Evolutionary conservation across 2,113 vertebrate species (phyloP), one percentile per base, ranked within the genome.

Genomic region (Thermophis baileyi): DNA sequence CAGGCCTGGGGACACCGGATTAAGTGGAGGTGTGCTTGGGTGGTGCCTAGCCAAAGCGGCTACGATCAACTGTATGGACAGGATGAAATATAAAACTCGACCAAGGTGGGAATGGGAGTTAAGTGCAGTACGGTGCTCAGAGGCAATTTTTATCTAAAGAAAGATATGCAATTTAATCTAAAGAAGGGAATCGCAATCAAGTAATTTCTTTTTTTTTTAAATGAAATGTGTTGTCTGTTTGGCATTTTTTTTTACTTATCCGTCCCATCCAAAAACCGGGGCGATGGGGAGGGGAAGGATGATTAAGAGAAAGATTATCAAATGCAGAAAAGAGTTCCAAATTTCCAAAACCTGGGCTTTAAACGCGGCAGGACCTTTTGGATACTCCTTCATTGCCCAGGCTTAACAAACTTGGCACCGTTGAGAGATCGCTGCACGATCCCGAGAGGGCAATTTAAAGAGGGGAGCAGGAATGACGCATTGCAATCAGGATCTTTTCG

Each of bases 361-460:
- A 92, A 93, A 94, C 57, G 55, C 93, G 94, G 94, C 88, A 85
- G 51, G 30, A 53, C 47, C 46, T 90, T 44, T 53, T 92, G 91
- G 47, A 89, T 94, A 50, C 16, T 57, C 50, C n/a, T 50, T 35
- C 81, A 89, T 89, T 35, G 85, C 46, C 27, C 46, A 49, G 55
- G 30, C 87, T 89, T 25, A 87, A 40, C 60, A 22, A 88, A 54
- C 87, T 89, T 90, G 87, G 94, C 94, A 93, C 88, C 93, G 90
- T 92, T 89, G 63, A n/a, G n/a, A 92, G 88, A 94, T 95, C 92
- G 89, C 89, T 96, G 93, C 95, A 95, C 96, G 93, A 94, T 93
- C 55, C 93, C 95, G 93, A 96, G 95, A 95, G 94, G 22, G 94
- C 94, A 91, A 95, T 96, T 95, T 95, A 30, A 87, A 47, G 11